Conservation (phyloP, 2,797 vertebrate genomes). For the Tragopan temminckii region DNA sequence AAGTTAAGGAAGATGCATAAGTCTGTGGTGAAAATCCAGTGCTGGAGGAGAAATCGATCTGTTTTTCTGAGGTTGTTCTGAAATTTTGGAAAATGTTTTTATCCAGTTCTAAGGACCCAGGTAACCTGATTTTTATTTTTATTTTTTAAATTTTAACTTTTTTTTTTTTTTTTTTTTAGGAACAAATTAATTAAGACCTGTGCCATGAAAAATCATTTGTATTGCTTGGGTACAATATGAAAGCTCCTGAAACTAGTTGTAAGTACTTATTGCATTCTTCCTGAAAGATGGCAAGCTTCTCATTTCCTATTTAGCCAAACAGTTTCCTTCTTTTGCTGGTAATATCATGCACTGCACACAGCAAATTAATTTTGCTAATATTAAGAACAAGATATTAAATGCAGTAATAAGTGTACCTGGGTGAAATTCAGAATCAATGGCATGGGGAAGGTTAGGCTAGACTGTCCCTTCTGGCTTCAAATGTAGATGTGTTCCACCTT, state of each 20-base stretch:
- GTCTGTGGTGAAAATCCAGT: background rate
- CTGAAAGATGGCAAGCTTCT: background rate
- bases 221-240: background rate
- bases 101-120: background rate
- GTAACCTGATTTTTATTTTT: background rate
- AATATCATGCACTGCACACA: rapidly evolving
- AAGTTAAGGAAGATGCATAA: background rate
- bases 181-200: no score
- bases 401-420: background rate
- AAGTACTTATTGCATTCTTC: background rate
- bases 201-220: background rate
- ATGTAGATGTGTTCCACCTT: background rate
- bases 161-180: background rate
- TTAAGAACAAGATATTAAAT: background rate
- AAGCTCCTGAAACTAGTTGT: background rate
- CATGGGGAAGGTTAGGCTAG: background rate
- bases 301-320: background rate
- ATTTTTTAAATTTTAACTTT: background rate
- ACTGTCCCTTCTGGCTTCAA: background rate
- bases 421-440: background rate
- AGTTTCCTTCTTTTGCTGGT: background rate
- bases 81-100: background rate
- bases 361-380: rapidly evolving
- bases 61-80: background rate
- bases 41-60: background rate